A percentile compares a stretch with the other conserved stretches of the same genome.
Evolutionary conservation across 2,113 vertebrate genomes (phyloP).

Genomic region (Dromas ardeola): DNA sequence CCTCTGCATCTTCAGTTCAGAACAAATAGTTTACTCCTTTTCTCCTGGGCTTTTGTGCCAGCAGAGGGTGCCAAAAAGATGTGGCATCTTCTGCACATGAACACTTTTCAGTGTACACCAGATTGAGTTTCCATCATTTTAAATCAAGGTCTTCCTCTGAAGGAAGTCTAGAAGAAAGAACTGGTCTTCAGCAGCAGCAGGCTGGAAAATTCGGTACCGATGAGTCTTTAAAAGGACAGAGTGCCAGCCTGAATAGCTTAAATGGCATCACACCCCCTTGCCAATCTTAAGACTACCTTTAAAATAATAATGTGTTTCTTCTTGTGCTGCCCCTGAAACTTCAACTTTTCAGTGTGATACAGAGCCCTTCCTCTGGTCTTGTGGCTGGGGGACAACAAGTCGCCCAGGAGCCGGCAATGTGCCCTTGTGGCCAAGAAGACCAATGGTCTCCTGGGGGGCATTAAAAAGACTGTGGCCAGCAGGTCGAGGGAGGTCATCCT

Average conservation of each 20-base stretch:
- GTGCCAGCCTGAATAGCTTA: not conserved
- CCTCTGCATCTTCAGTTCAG: not conserved
- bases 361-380: not conserved
- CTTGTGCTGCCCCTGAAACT: not conserved
- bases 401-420: no score
- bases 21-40: not conserved
- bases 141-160: not conserved
- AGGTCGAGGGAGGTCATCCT: no score
- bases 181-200: not conserved
- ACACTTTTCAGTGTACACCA: not conserved
- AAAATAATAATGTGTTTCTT: not conserved
- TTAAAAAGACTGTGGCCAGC: no score
- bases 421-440: no score
- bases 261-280: not conserved
- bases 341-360: not conserved
- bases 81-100: not conserved
- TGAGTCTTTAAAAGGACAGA: not conserved
- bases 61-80: not conserved
- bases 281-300: not conserved
- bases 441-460: no score
- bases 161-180: not conserved
- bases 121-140: not conserved
- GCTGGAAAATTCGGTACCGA: not conserved
- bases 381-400: not conserved
- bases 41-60: not conserved